A percentile compares a stretch with the other conserved stretches of the same genome.
Conservation (phyloP, 2,888 invertebrate genomes). For the Leptinotarsa rubiginosa region DNA sequence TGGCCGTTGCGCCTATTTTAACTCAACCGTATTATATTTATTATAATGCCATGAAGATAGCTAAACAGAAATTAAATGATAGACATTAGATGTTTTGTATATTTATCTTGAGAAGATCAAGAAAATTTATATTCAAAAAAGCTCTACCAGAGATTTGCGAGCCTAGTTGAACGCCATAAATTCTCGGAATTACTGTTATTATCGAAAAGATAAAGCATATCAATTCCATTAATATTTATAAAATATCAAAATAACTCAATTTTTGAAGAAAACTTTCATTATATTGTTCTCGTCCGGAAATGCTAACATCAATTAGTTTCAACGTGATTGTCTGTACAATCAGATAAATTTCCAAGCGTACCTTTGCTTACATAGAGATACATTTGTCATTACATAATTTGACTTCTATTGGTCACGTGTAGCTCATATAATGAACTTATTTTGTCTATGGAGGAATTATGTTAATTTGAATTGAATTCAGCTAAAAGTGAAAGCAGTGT, state of each 20-base stretch:
- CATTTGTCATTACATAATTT: no score
- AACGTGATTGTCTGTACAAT: background rate
- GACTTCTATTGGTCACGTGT: no score
- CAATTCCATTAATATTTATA: slow-evolving; percentile 28
- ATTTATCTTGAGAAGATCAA: slow-evolving; percentile 35
- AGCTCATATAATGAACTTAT: no score
- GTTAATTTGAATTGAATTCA: no score
- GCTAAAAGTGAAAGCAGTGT: no score
- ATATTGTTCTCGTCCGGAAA: background rate
- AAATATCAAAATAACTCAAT: slow-evolving; percentile 34
- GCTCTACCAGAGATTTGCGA: slow-evolving; percentile 31
- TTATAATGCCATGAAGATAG: slow-evolving; percentile 32
- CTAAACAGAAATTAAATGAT: slow-evolving; percentile 40
- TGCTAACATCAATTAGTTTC: background rate
- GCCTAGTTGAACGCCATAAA: slow-evolving; percentile 29
- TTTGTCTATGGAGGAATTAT: no score
- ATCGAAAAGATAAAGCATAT: slow-evolving; percentile 28
- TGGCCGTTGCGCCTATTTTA: slow-evolving; percentile 30
- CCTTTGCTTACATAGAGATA: no score
- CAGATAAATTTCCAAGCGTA: no score
- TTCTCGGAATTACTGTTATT: slow-evolving; percentile 35
- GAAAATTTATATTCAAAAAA: slow-evolving; percentile 40
- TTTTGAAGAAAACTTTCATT: slow-evolving; percentile 23
- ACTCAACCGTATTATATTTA: slow-evolving; percentile 33
- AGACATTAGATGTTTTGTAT: slow-evolving; percentile 33